Evolutionary conservation across 35 echinoderm and acorn worm genomes (phyloP).

Genomic region (Ptychodera flava): DNA sequence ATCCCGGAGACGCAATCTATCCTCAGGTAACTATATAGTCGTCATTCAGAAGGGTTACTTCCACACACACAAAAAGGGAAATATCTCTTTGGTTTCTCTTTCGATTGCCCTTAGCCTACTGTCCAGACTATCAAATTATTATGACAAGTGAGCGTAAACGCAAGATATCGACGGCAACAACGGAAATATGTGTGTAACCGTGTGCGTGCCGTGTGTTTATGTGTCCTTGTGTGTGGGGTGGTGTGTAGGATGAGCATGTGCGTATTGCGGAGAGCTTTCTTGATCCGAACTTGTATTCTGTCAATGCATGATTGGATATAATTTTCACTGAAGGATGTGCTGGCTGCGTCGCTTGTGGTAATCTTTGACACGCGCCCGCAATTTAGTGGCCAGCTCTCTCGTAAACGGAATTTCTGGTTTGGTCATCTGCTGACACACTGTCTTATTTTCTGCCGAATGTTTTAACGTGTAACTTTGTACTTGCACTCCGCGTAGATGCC

Average conservation of each 20-base stretch:
- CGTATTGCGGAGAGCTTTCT: too few species aligned
- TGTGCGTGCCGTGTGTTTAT: background rate
- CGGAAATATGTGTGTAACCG: background rate
- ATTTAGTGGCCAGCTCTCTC: background rate
- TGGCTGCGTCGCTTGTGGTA: background rate
- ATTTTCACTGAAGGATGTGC: background rate
- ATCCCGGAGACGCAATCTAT: too few species aligned
- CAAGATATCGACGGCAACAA: background rate
- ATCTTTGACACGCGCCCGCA: background rate
- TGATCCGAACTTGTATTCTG: background rate
- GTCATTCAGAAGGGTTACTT: too few species aligned
- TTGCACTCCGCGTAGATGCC: slow-evolving; percentile 50
- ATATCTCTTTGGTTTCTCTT: too few species aligned
- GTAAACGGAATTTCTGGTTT: slow-evolving; percentile 56
- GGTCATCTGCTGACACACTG: slow-evolving; percentile 37
- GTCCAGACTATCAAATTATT: too few species aligned
- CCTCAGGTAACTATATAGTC: too few species aligned
- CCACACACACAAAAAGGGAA: too few species aligned
- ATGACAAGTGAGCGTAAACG: background rate
- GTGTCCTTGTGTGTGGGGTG: too few species aligned
- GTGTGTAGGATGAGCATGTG: too few species aligned
- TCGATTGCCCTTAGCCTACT: too few species aligned
- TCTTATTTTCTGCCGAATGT: slow-evolving; percentile 16
- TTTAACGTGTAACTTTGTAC: slow-evolving; percentile 49
- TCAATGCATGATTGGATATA: background rate